These are phyloP conservation scores for Cinara cedri DNA, from an alignment of 2,888 invertebrate genomes.

Conservation along the genomic window DNA sequence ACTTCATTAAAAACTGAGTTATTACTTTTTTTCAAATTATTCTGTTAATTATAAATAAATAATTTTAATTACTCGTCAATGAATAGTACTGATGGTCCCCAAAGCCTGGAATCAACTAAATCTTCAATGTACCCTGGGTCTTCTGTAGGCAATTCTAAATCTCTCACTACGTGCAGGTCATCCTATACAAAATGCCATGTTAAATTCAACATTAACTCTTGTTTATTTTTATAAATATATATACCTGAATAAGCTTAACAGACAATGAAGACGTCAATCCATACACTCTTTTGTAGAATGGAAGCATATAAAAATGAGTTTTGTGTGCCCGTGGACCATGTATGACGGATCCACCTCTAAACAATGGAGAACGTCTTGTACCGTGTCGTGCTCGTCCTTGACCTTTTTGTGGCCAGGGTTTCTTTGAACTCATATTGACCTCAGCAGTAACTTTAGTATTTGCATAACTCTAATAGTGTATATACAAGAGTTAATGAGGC, in stretches of 20 bases:
- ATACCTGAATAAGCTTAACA: constrained; percentile 81
- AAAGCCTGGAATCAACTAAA: constrained; percentile 81
- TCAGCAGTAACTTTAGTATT: constrained; percentile 75
- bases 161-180: constrained; percentile 88
- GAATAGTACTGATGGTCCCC: constrained; percentile 96
- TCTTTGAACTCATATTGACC: constrained; percentile 84
- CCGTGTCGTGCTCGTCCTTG: constrained; percentile 89
- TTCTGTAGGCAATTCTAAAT: constrained; percentile 83
- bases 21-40: too few species aligned
- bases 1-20: constrained; percentile 19
- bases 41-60: constrained; percentile 28
- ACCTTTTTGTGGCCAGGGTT: constrained; percentile 98
- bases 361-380: constrained; percentile 88
- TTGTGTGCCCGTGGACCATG: constrained; percentile 93
- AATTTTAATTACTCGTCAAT: constrained; percentile 79
- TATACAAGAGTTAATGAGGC: too few species aligned
- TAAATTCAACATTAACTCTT: too few species aligned
- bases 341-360: constrained; percentile 76
- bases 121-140: constrained; percentile 80
- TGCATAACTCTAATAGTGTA: constrained; percentile 69
- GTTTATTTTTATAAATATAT: not conserved
- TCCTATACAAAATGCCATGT: constrained; percentile 67
- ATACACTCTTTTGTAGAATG: constrained; percentile 74
- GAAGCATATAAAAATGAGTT: constrained; percentile 92
- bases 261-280: constrained; percentile 86